Conservation (phyloP, 2,797 vertebrate species). For the Arrhamphus sclerolepis region DNA sequence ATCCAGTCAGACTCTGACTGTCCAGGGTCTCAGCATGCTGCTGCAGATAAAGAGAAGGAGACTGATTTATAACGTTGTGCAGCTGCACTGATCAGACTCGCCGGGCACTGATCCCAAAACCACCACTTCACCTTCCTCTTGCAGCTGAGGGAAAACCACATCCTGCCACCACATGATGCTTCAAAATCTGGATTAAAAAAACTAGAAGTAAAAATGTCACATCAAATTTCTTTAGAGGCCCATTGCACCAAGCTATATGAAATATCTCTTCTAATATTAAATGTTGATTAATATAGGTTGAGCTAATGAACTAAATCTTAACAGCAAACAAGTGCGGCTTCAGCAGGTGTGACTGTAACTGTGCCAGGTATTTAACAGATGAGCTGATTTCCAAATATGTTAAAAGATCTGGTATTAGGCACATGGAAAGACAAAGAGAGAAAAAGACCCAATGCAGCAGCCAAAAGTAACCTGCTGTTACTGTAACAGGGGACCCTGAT, state of each 20-base stretch:
- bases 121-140: slow-evolving; percentile 1
- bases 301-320: too few relatives aligned
- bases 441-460: slow-evolving; percentile 55
- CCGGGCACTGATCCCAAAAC: too few relatives aligned
- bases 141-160: background rate
- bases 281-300: background rate
- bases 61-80: background rate
- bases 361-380: slow-evolving; percentile 32
- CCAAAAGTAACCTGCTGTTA: slow-evolving; percentile 81
- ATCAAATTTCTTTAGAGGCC: background rate
- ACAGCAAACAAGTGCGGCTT: background rate
- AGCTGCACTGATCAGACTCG: slow-evolving; percentile 2
- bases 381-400: slow-evolving; percentile 28
- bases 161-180: too few relatives aligned
- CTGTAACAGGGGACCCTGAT: slow-evolving; percentile 79
- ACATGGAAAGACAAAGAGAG: slow-evolving; percentile 25
- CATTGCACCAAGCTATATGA: background rate
- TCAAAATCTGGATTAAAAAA: too few relatives aligned
- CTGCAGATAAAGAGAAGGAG: background rate
- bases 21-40: background rate
- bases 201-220: too few relatives aligned
- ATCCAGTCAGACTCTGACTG: background rate
- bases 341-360: slow-evolving; percentile 10
- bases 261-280: background rate
- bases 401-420: slow-evolving; percentile 20